Evolutionary conservation across 2,888 invertebrate species (phyloP), one percentile per base, ranked within the genome.

Genomic region (Epinotia nisella): DNA sequence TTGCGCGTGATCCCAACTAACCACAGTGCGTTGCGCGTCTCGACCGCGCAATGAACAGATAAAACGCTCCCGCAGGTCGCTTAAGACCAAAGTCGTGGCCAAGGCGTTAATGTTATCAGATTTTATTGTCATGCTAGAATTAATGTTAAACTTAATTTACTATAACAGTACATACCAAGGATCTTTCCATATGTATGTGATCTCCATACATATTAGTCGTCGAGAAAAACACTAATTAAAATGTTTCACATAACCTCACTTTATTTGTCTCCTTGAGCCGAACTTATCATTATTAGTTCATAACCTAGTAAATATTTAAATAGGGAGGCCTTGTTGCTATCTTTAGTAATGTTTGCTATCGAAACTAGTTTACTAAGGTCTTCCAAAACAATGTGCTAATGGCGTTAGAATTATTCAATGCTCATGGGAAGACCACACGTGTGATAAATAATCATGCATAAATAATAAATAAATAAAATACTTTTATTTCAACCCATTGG

Each of bases 341-440:
- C 64, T 65, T 19, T 65, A 53, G 64, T 65, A 65, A 65, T 53
- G 64, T 65, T 65, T 65, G 19, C 64, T 65, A 9, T 15, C 7
- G 29, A 64, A 65, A 65, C 53, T 35, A 15, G 53, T 53, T 65
- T 10, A 51, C 11, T 29, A 65, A 65, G 64, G 51, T 65, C 51
- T 65, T 53, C 53, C 64, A 19, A 65, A 53, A 65, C 53, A 17
- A 15, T 19, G 64, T 65, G 62, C 19, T 53, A 53, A 39, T 53
- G 35, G 51, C 5, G 29, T 65, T n/a, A 1, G 39, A 19, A 53
- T 53, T 59, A 39, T 39, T 39, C 58, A 58, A 35, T 59, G 58
- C n/a, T 59, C n/a, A 35, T 17, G 59, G 3, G 15, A 29, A 35
- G 29, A 59, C 35, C 17, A n/a, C 35, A 59, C n/a, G n/a, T 1